Base-by-base conservation (phyloP, 2,113 vertebrate genomes). In the Cheilinus undulatus region DNA sequence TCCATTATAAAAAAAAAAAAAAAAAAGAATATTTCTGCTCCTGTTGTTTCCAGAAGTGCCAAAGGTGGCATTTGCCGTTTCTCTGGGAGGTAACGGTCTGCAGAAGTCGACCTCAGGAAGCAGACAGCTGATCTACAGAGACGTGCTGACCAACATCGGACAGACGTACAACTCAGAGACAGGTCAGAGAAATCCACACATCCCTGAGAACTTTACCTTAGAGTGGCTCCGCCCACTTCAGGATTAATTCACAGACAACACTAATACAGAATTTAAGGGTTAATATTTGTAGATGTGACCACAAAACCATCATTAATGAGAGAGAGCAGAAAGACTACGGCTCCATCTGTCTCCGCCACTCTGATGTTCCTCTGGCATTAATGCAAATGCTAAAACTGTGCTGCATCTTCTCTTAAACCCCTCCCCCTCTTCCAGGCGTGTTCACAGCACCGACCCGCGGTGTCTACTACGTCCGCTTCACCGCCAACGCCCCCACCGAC, bases 391-490 rank as follows among this genome's bases (percentile, higher is more conserved):
- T 32, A 32, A 32, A 5, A 5, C 30, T 32, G 30, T 6, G 5
- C 30, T 32, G 5, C 20, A 19, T 22, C 10, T 2, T 17, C 22
- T 17, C 1, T 19, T 23, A 2, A 43, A n/a, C 23, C 26, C 20
- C 22, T 20, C 27, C 17, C 8, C 17, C 50, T 19, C 45, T 54
- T 50, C 17, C 76, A 90, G 90, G 86, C 40, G 77, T 52, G 27
- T 90, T 91, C 79, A 88, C 69, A 0, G 90, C 79, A 0, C 88
- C 89, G 0, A 14, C 85, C 2, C 67, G 80, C 6, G 90, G 88
- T 2, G 88, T 91, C 23, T 90, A 88, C 71, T 89, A 89, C 64
- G 19, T 91, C 46, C 86, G 83, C 15, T 87, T 86, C 72, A 91
- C 85, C 0, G 67, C 85, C 60, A 88, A 88, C 53, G 72, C 14